phyloP scores from a whole-genome alignment of 2,797 vertebrate species.

The Anniella stebbinsi region DNA sequence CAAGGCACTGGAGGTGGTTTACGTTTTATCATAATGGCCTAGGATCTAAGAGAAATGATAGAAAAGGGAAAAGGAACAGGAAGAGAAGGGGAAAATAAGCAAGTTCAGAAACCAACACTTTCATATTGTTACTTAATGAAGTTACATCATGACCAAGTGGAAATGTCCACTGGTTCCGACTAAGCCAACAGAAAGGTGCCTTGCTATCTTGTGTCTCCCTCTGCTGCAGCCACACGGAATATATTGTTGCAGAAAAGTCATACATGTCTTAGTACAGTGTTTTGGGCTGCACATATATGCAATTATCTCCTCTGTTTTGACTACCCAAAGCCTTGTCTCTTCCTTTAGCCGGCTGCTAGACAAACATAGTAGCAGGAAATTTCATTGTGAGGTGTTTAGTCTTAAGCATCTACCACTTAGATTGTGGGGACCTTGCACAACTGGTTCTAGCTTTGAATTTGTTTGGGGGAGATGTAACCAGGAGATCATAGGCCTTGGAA shows the following conservation, averaged over 20 bases:
- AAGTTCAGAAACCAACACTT: not conserved
- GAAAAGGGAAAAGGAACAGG: not conserved
- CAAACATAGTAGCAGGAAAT: not conserved
- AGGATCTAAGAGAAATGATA: not conserved
- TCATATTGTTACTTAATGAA: not conserved
- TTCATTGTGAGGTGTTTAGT: not conserved
- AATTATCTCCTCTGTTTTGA: too few species aligned
- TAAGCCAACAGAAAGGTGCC: too few species aligned
- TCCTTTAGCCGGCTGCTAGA: too few species aligned
- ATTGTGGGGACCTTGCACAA: too few species aligned
- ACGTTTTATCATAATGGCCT: not conserved
- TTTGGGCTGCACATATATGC: not conserved
- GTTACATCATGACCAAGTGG: not conserved
- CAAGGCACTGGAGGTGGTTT: not conserved
- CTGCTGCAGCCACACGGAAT: not conserved
- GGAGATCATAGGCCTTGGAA: not conserved
- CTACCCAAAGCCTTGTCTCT: not conserved
- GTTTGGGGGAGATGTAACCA: too few species aligned
- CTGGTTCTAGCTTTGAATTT: not conserved
- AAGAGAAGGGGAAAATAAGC: too few species aligned
- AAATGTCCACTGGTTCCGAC: not conserved
- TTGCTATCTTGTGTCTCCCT: not conserved
- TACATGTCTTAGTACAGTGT: not conserved
- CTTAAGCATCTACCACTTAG: not conserved
- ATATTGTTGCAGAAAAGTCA: not conserved